These are phyloP conservation scores for Aphidoletes aphidimyza DNA, from an alignment of 2,888 invertebrate genomes.

Conservation along the genomic window DNA sequence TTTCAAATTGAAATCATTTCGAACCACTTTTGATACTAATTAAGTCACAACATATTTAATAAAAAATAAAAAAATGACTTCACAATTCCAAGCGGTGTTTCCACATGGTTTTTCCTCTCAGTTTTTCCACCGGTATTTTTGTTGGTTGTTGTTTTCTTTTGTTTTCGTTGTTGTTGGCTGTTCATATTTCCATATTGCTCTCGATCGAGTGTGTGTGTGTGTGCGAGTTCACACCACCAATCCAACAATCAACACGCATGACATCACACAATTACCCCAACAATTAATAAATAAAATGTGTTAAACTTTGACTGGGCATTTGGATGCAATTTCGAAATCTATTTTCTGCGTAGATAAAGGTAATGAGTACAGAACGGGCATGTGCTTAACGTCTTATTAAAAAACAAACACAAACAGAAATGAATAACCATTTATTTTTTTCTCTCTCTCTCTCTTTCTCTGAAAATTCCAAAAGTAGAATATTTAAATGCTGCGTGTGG, in stretches of 20 bases:
- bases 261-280: background rate
- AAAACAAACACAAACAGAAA: background rate
- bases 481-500: conserved; percentile 36
- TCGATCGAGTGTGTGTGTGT: background rate
- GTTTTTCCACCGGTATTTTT: too few species aligned
- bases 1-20: background rate
- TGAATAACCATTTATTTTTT: too few species aligned
- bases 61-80: background rate
- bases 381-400: background rate
- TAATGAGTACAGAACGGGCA: background rate
- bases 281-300: too few species aligned
- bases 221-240: conserved; percentile 14
- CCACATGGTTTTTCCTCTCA: background rate
- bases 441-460: too few species aligned
- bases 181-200: too few species aligned
- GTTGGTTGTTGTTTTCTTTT: too few species aligned
- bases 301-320: background rate
- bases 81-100: conserved; percentile 4
- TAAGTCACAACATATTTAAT: background rate
- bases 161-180: too few species aligned
- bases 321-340: background rate
- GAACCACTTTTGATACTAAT: background rate
- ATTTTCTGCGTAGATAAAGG: background rate
- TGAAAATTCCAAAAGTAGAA: conserved; percentile 8
- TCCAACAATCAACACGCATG: conserved; percentile 9